These are phyloP conservation scores for Sylvicola fuscatus DNA, from an alignment of 2,888 invertebrate genomes.

Conservation along the genomic window DNA sequence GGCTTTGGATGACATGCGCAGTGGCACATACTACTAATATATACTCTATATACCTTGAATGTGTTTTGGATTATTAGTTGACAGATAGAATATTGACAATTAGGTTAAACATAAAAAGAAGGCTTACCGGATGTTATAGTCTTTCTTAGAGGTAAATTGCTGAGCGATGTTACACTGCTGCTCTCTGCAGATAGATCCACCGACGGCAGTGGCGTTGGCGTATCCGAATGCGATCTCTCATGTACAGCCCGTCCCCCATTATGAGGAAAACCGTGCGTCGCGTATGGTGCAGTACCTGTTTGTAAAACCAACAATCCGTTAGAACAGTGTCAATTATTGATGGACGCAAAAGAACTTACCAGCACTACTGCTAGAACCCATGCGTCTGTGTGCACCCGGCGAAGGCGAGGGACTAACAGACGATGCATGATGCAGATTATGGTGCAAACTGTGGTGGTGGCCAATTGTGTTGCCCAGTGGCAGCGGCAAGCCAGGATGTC, in stretches of 20 bases:
- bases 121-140: constrained; percentile 32
- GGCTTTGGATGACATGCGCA: no score
- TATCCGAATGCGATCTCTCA: constrained; percentile 78
- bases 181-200: constrained; percentile 87
- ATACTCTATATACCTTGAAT: no score
- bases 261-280: constrained; percentile 18
- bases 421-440: constrained; percentile 10
- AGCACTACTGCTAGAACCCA: constrained; percentile 31
- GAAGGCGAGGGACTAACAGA: constrained; percentile 20
- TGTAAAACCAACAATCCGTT: no score
- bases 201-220: constrained; percentile 60
- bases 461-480: neutral
- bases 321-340: no score
- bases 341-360: constrained; percentile 9
- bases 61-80: neutral
- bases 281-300: constrained; percentile 9
- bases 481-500: constrained; percentile 18
- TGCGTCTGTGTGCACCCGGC: constrained; percentile 28
- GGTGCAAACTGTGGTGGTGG: constrained; percentile 14
- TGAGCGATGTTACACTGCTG: constrained; percentile 83
- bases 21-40: no score
- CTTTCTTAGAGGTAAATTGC: constrained; percentile 73
- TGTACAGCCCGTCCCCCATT: constrained; percentile 38
- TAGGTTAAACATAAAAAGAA: neutral
- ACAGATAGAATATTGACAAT: no score